Percentiles rank a stretch among this genome's conserved stretches.
Conservation (phyloP, 2,888 invertebrate genomes). For the Dermolepida albohirtum region DNA sequence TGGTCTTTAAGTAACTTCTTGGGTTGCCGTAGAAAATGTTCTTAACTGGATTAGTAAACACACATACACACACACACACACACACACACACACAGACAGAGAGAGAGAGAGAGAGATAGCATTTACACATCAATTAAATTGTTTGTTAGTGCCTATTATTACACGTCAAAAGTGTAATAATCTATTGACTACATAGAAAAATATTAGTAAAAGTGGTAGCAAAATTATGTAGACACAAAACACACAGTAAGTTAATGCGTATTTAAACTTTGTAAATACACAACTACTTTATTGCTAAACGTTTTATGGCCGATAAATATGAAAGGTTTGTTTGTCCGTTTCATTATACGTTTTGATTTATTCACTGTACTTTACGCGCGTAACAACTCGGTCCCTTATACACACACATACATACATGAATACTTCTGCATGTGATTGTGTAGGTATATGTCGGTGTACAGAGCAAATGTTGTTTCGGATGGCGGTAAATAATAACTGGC, state of each 20-base stretch:
- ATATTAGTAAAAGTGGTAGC: constrained; percentile 22
- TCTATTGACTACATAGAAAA: too few relatives aligned
- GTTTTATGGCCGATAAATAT: constrained; percentile 55
- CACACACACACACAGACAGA: too few relatives aligned
- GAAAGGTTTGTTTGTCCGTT: constrained; percentile 51
- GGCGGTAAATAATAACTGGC: constrained; percentile 25
- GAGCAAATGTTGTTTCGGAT: constrained; percentile 31
- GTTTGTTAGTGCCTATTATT: too few relatives aligned
- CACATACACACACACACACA: too few relatives aligned
- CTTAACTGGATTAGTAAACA: too few relatives aligned
- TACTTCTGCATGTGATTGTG: not conserved
- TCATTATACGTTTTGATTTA: constrained; percentile 43
- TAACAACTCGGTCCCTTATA: constrained; percentile 22
- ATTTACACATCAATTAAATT: too few relatives aligned
- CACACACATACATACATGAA: constrained; percentile 3
- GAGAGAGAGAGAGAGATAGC: too few relatives aligned
- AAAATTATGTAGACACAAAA: constrained; percentile 4
- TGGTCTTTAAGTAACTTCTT: too few relatives aligned
- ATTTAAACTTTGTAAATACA: constrained; percentile 48
- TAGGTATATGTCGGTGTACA: constrained; percentile 10
- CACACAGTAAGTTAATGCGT: constrained; percentile 34
- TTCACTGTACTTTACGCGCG: constrained; percentile 32
- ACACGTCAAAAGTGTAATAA: too few relatives aligned
- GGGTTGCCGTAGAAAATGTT: too few relatives aligned
- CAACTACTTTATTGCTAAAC: constrained; percentile 54